Base-by-base conservation (phyloP, 1,140 invertebrate genomes). In the Bilobella aurantiaca region DNA sequence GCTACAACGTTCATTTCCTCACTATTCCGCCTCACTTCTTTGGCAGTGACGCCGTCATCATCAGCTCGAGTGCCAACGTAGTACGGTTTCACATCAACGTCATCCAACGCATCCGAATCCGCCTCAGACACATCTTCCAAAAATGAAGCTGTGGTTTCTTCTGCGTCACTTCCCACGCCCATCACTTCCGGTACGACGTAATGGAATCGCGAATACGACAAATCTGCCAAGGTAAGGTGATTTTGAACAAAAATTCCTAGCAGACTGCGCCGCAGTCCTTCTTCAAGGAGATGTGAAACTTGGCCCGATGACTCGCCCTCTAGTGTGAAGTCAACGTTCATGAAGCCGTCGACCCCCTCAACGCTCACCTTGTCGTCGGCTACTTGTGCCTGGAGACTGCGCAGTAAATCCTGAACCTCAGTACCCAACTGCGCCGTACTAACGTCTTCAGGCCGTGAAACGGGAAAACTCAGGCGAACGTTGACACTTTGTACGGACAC, bases 241-340 rank as follows among this genome's bases (percentile, higher is more conserved):
- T 58, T 56, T 2, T 56, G 60, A 30, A 64, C 62, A 16, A 29
- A 25, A 18, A 71, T 42, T 21, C 69, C 69, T 32, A 65, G 60
- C 12, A 34, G 25, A 62, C 66, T 70, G 60, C 37, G 61, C 65
- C 77, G 78, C 67, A 84, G 84, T 76, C 85, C 77, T 74, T 85
- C 82, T 73, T 86, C 84, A 3, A 86, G 74, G 68, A 82, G 79
- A 67, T 83, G 85, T 27, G 84, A 83, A 21, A 85, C 80, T 70
- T 86, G 84, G 0, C 86, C 82, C 71, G 85, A 85, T 68, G 84
- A 85, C 23, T 80, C 78, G 1, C 84, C 84, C 46, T 83, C 77
- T 1, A 86, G 75, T 27, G 82, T 79, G 71, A 86, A 86, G 56
- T 60, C 30, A 29, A 75, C 64, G 66, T 81, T 79, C 0, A 82